Evolutionary conservation across 2,113 vertebrate genomes (phyloP), one percentile per base, ranked within the genome.

Genomic region (Charadrius vociferus): DNA sequence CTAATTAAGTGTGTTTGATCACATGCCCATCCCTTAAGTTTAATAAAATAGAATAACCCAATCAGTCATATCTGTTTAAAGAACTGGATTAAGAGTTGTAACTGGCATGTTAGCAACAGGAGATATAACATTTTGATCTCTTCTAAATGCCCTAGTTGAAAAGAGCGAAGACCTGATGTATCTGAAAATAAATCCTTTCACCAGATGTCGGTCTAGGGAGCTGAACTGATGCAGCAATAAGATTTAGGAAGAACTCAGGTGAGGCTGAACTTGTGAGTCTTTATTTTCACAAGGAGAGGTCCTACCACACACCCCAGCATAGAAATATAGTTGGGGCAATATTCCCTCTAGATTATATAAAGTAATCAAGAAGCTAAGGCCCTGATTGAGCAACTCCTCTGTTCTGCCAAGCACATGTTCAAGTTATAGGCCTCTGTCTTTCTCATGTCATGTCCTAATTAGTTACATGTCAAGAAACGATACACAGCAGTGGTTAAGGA

Each of bases 401-500:
- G 22, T 73, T 92, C n/a, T 1, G 2, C 74, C 88, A 62, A 88
- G 41, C 52, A 36, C 7, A 5, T 37, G 4, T 49, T 56, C 26
- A 93, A 79, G 32, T 72, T 74, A 58, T 3, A 71, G 55, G 47
- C 41, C 7, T 79, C 22, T 43, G 49, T 83, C 88, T 92, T 95
- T 55, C 50, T 83, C 24, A 39, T 78, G 32, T 37, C 75, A 55
- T 52, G n/a, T 90, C 59, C 37, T 70, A 43, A 82, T 88, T 86
- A 88, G 71, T 86, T 94, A 74, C 41, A 55, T 63, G 90, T 83
- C 90, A 93, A 86, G 37, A 83, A 95, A 93, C 88, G 3, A 92
- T 71, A 74, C 32, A 81, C 27, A 72, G 26, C 19, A 43, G 37
- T 39, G 41, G 52, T 74, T 81, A 88, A 92, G 47, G 72, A 95